Base-by-base conservation (phyloP, 2,113 vertebrate genomes). In the Psophia crepitans region DNA sequence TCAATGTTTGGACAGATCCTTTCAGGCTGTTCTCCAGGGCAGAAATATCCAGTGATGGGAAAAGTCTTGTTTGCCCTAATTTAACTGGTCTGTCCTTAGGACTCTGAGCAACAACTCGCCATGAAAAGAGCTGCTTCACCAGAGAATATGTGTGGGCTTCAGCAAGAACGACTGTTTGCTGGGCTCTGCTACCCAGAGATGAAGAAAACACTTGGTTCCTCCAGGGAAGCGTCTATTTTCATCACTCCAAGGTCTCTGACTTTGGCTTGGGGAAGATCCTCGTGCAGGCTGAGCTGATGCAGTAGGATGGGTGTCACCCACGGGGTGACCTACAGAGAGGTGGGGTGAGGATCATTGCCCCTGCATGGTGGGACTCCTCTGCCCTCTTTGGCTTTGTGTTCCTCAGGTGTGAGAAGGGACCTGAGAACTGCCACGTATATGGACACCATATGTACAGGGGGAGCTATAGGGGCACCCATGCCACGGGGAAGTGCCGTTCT, bases 401-500 rank as follows among this genome's bases (percentile, higher is more conserved):
- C 48, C 37, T 19, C 69, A 12, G 21, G 8, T 12, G n/a, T 33
- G 43, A 73, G 63, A 20, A 76, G 44, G 8, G 20, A 48, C 12
- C 13, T 7, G 20, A 64, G 49, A 60, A 19, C 39, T 3, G 8
- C 26, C 43, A 1, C 0, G 1, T 10, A 1, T 19, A 5, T 0
- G 8, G 35, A 8, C 28, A 46, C 19, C 11, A 0, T 3, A 19
- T 0, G 17, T 46, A 22, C 46, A 11, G 1, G 18, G 5, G 20
- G 19, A n/a, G 49, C 71, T 41, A 24, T 5, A 49, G 28, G 48
- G 27, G 6, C 56, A 66, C 27, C 9, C 17, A 0, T 4, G 33
- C 13, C 0, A 0, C 8, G 22, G 14, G 4, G 5, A 14, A 24
- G 15, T 1, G 6, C 11, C 2, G 0, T 12, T 32, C 26, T 11